Percentiles rank a stretch among this genome's conserved stretches.
These are phyloP conservation scores for Nomada fucata DNA, from an alignment of 2,888 invertebrate genomes.

Conservation along the genomic window DNA sequence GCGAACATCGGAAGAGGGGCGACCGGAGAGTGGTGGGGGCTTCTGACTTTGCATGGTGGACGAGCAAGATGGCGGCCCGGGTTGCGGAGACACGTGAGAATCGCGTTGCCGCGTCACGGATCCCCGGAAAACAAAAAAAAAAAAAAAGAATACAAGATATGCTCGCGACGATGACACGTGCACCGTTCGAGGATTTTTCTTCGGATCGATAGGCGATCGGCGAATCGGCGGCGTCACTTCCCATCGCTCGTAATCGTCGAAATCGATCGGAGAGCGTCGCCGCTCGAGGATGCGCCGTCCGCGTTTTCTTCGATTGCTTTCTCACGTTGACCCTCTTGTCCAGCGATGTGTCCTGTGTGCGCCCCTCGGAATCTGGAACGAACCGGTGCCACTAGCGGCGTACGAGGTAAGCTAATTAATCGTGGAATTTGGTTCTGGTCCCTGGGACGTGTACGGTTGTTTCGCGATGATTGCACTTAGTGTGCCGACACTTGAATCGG, in stretches of 20 bases:
- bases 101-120: constrained; percentile 47
- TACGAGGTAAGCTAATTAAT: constrained; percentile 41
- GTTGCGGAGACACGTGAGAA: constrained; percentile 66
- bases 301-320: constrained; percentile 9
- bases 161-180: constrained; percentile 30
- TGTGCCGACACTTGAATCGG: neutral
- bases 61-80: constrained; percentile 68
- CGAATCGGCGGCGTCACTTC: neutral
- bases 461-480: neutral
- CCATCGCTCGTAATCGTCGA: neutral
- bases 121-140: constrained; percentile 4
- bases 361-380: constrained; percentile 9
- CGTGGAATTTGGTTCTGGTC: neutral
- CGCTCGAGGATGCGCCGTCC: neutral
- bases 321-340: neutral
- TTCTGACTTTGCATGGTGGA: constrained; percentile 68
- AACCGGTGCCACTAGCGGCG: neutral
- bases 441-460: neutral
- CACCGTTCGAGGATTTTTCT: neutral
- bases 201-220: neutral
- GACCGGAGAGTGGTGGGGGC: constrained; percentile 60
- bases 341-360: neutral
- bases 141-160: no score
- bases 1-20: constrained; percentile 49
- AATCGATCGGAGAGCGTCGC: constrained; percentile 4